These are phyloP conservation scores for Popillia japonica DNA, from an alignment of 1,140 invertebrate species.

Conservation along the genomic window DNA sequence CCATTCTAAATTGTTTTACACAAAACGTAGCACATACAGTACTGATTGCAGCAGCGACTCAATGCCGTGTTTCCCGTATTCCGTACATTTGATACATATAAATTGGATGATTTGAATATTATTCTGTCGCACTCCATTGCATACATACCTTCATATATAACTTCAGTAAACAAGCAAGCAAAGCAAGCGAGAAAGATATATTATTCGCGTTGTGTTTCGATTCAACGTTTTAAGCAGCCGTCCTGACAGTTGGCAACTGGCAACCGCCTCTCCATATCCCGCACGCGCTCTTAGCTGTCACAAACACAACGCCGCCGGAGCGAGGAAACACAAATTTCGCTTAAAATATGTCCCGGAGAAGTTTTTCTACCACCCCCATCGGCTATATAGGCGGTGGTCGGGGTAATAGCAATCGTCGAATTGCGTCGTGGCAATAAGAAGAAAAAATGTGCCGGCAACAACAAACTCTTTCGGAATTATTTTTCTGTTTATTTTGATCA, in stretches of 20 bases:
- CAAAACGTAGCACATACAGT: neutral
- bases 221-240: neutral
- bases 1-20: neutral
- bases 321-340: constrained; percentile 14
- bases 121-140: neutral
- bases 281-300: neutral
- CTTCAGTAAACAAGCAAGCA: neutral
- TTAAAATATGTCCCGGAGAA: constrained; percentile 11
- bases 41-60: neutral
- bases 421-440: neutral
- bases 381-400: no score
- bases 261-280: neutral
- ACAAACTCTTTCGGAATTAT: no score
- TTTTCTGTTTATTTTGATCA: no score
- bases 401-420: no score
- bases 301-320: neutral
- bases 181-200: neutral
- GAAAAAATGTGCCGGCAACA: neutral
- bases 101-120: constrained; percentile 16
- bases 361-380: neutral
- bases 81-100: neutral
- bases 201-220: constrained; percentile 1
- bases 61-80: neutral
- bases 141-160: no score
- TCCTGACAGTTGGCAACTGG: neutral